A percentile compares a stretch with the other conserved stretches of the same genome.
These are phyloP conservation scores for Nesometra sesokonis DNA, from an alignment of 35 echinoderm and acorn worm species.

Conservation along the genomic window DNA sequence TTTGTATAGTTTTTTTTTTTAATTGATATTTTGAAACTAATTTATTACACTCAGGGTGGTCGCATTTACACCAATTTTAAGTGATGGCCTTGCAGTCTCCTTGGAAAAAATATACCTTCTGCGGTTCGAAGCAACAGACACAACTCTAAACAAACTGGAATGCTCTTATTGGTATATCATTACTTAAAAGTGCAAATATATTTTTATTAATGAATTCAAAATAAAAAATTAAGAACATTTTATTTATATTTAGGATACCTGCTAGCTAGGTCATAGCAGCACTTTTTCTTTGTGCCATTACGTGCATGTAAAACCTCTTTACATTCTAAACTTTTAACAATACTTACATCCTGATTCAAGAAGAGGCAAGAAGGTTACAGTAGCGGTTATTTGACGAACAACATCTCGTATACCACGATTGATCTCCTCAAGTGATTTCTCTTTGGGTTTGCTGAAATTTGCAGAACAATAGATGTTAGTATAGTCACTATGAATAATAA, in stretches of 20 bases:
- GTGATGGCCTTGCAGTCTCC: no score
- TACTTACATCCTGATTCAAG: conserved; percentile 89
- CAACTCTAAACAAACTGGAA: no score
- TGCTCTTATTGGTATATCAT: no score
- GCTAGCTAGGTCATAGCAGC: not conserved
- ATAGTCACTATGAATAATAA: no score
- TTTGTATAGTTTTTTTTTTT: no score
- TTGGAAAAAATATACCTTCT: no score
- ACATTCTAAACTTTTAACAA: no score
- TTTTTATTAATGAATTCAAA: not conserved
- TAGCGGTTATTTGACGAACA: conserved; percentile 92
- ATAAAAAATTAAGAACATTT: not conserved
- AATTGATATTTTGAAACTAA: no score
- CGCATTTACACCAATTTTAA: no score
- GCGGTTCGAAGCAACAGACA: no score
- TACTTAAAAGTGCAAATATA: no score
- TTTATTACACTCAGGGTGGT: no score
- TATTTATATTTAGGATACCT: not conserved
- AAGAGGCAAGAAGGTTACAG: conserved; percentile 91
- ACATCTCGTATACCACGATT: conserved; percentile 81
- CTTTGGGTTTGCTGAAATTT: conserved; percentile 66
- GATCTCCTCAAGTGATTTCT: conserved; percentile 67
- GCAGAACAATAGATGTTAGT: not conserved
- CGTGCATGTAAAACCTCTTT: not conserved
- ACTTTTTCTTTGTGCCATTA: not conserved